These are phyloP conservation scores for Sorex fumeus DNA, from an alignment of 2,113 vertebrate genomes.

Conservation along the genomic window DNA sequence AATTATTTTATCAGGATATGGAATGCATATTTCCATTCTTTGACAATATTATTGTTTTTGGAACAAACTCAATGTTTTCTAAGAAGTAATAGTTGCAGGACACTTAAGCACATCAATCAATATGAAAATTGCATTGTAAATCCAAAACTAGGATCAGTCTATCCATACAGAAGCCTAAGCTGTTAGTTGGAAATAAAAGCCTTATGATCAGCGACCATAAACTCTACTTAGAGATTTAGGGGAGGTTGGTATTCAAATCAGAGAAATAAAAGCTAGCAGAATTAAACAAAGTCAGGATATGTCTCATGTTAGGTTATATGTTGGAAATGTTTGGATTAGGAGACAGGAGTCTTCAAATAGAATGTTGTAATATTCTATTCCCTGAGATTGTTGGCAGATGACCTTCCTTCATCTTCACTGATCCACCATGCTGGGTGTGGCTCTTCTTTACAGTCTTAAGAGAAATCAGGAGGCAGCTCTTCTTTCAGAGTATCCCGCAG, in stretches of 20 bases:
- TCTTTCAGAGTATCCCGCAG: too few species aligned
- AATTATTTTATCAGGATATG: not conserved
- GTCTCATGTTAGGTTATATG: not conserved
- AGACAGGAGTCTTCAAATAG: too few species aligned
- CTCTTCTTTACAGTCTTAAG: too few species aligned
- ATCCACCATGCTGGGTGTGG: too few species aligned
- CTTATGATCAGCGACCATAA: not conserved
- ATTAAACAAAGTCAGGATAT: slow-evolving; percentile 5
- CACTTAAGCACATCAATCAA: not conserved
- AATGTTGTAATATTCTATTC: too few species aligned
- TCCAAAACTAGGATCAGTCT: not conserved
- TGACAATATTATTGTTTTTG: not conserved
- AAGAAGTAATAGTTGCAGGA: not conserved
- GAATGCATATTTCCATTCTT: not conserved
- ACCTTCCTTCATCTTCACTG: too few species aligned
- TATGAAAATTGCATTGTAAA: slow-evolving; percentile 18
- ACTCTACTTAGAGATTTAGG: not conserved
- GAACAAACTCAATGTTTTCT: slow-evolving; percentile 42
- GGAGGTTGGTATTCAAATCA: not conserved
- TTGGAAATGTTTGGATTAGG: too few species aligned
- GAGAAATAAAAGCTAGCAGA: not conserved
- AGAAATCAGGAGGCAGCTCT: too few species aligned
- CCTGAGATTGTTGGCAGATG: too few species aligned
- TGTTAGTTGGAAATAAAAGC: slow-evolving; percentile 14
- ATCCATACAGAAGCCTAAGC: not conserved